Base-by-base conservation (phyloP, 1,140 invertebrate genomes). In the Maconellicoccus hirsutus region DNA sequence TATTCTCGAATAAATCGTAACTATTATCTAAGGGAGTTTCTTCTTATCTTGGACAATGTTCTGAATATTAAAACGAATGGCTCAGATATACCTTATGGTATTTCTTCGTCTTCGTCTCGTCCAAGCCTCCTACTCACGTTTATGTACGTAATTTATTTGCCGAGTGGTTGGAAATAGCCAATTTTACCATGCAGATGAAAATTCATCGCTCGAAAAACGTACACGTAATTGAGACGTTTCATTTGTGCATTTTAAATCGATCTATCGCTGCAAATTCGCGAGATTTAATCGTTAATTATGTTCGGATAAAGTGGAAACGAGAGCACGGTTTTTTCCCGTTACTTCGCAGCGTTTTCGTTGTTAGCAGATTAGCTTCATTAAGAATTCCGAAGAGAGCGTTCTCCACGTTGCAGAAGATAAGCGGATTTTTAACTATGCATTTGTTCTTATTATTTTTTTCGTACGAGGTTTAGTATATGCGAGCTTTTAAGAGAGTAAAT, bases 401-500 rank as follows among this genome's bases (percentile, higher is more conserved):
- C 42, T 14, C 10, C 42, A 16, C 2, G 42, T 33, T 52, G 42
- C 42, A 19, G 6, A 14, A 52, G 42, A 52, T 52, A 52, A 52
- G 42, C 42, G 42, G 42, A 52, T 52, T 52, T 52, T 52, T 52
- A 52, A 52, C 42, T 52, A 52, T 19, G 42, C n/a, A 52, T 52
- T 52, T 52, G 42, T 52, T 52, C 42, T 14, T 52, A 52, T 52
- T 52, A 33, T 33, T 6, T 33, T 33, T 33, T 33, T 33, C 12
- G n/a, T 33, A 33, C 12, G 29, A 52, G 42, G 42, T 16, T 52
- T 19, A 52, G 42, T 4, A 19, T 52, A 52, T 19, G 42, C 12
- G 6, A 19, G 16, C 42, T 4, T 6, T 52, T 3, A 19, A 52
- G 42, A 52, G n/a, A 16, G 42, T 16, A 16, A 52, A 52, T 52